Evolutionary conservation across 2,797 vertebrate species (phyloP), one percentile per base, ranked within the genome.

Genomic region (Myotis vivesi): DNA sequence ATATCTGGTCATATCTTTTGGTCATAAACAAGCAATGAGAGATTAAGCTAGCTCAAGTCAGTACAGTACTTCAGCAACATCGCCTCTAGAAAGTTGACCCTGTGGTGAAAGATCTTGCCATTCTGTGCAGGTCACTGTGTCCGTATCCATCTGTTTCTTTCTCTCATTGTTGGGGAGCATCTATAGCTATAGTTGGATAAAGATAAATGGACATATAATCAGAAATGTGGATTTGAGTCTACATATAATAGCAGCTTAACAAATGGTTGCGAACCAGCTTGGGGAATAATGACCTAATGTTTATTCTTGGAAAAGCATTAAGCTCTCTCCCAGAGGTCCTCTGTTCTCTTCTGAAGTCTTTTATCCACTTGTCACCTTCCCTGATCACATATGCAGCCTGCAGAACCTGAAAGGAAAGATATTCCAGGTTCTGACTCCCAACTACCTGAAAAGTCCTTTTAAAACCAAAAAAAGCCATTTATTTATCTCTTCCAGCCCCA

Each of bases 1-100:
- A 38, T 55, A 30, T 94, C 94, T 95, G 71, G 84, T 83, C 62
- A 66, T 51, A 36, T 68, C 13, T 95, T 95, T n/a, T 22, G 87
- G 20, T 93, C 92, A 94, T 93, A 96, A 96, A 95, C 89, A 91
- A 95, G 55, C 36, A 89, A 57, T 55, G 75, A 94, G 91, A 94
- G 46, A 59, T 93, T 94, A 89, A 91, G 75, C 80, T 80, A 76
- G 89, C 94, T 94, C 38, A 96, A 93, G 95, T 92, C 93, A 93
- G 85, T 92, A 36, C 9, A 71, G 57, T 55, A 46, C 72, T 91
- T 28, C 1, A 46, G 22, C n/a, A 80, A 84, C 28, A 22, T 23
- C 25, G 41, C 72, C 69, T 91, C 55, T n/a, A 96, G 86, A 88
- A 95, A 87, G 41, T 76, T 1, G 4, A 93, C 49, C 51, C 95